A percentile compares a stretch with the other conserved stretches of the same genome.
phyloP scores from a whole-genome alignment of 1,140 invertebrate genomes.

The Pogonus chalceus region DNA sequence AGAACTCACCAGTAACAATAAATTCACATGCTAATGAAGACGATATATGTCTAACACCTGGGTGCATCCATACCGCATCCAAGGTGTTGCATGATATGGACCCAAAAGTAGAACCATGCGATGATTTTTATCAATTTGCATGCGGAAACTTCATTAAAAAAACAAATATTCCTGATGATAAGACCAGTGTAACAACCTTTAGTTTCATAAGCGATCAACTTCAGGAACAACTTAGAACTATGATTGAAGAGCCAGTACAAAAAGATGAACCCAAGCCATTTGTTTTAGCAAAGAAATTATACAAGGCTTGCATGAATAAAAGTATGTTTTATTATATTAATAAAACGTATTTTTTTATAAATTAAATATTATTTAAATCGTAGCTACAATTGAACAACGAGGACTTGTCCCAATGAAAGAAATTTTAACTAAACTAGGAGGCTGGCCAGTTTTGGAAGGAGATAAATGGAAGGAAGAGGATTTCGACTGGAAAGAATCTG shows the following conservation, averaged over 20 bases:
- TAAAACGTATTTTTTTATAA: neutral
- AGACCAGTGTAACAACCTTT: conserved; percentile 69
- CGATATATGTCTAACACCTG: conserved; percentile 47
- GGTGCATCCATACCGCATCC: conserved; percentile 63
- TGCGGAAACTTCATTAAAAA: conserved; percentile 66
- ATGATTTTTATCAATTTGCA: conserved; percentile 81
- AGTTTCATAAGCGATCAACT: conserved; percentile 69
- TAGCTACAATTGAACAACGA: conserved; percentile 60
- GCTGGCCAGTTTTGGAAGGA: conserved; percentile 81
- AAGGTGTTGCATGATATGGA: conserved; percentile 64
- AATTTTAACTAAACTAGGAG: conserved; percentile 68
- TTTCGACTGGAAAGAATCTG: conserved; percentile 65
- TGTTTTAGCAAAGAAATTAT: conserved; percentile 64
- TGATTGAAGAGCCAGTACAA: conserved; percentile 58
- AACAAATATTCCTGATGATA: conserved; percentile 70
- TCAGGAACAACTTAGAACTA: conserved; percentile 63
- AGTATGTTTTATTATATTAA: conserved; percentile 43
- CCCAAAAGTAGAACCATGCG: conserved; percentile 66
- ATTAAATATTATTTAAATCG: conserved; percentile 14
- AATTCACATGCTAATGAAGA: conserved; percentile 15
- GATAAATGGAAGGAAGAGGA: conserved; percentile 58
- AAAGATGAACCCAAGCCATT: conserved; percentile 61
- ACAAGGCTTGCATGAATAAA: conserved; percentile 77
- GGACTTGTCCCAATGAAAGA: conserved; percentile 59
- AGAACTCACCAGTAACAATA: conserved; percentile 8